These are phyloP conservation scores for Periplaneta americana DNA, from an alignment of 1,140 invertebrate genomes.

Conservation along the genomic window DNA sequence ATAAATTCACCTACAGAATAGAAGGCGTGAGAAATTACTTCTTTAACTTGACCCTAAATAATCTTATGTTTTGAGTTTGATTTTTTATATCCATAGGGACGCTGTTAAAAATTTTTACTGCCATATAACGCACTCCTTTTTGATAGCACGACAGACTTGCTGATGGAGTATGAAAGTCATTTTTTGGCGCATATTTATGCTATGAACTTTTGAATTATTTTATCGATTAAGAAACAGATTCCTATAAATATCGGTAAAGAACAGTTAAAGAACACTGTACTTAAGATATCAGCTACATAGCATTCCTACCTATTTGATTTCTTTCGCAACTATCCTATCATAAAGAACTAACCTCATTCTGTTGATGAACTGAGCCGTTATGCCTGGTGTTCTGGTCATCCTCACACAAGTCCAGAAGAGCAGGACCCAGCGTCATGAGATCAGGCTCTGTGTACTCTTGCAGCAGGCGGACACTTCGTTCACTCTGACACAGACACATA, in stretches of 20 bases:
- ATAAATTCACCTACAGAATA: too few species aligned
- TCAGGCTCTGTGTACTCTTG: constrained; percentile 18
- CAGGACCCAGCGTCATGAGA: neutral
- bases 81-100: too few species aligned
- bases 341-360: neutral
- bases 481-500: constrained; percentile 15
- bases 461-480: constrained; percentile 18
- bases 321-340: neutral
- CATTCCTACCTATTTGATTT: neutral
- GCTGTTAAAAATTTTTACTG: too few species aligned
- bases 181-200: too few species aligned
- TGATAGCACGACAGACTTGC: too few species aligned
- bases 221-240: neutral
- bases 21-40: too few species aligned
- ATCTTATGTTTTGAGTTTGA: too few species aligned
- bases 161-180: too few species aligned
- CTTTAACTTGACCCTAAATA: too few species aligned
- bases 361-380: neutral
- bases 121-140: too few species aligned
- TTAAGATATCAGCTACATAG: neutral
- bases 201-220: neutral
- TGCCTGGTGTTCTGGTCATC: neutral
- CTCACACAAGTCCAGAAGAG: neutral
- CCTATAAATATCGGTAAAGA: neutral
- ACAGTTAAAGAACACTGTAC: neutral